Percentiles rank a stretch among this genome's conserved stretches.
These are phyloP conservation scores for Catagonus wagneri DNA, from an alignment of 2,113 vertebrate genomes.

Conservation along the genomic window DNA sequence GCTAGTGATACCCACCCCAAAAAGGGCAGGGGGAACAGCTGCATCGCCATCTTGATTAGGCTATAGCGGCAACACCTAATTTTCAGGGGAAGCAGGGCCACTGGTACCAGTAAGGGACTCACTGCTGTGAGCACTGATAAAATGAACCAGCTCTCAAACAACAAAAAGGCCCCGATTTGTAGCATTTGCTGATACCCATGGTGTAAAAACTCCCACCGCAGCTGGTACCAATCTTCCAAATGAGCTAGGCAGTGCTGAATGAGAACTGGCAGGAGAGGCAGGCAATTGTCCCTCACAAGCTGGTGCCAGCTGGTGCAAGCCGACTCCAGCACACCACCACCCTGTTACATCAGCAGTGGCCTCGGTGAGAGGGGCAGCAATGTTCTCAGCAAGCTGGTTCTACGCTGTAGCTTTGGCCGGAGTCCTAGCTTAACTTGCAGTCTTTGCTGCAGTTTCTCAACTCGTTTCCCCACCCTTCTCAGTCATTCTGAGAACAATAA, in stretches of 20 bases:
- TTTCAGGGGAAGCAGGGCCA: neutral
- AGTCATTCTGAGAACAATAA: constrained; percentile 14
- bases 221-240: constrained; percentile 51
- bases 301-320: neutral
- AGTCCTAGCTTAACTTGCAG: constrained; percentile 3
- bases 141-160: constrained; percentile 8
- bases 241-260: neutral
- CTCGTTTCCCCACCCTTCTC: neutral
- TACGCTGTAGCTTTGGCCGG: neutral
- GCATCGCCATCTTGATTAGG: neutral
- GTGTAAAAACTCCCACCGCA: neutral
- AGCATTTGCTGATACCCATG: neutral
- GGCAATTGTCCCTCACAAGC: neutral
- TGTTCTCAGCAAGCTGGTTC: constrained; percentile 1
- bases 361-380: neutral
- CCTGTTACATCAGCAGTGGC: neutral
- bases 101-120: neutral
- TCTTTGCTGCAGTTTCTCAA: constrained; percentile 12
- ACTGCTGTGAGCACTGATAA: neutral
- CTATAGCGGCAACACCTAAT: neutral
- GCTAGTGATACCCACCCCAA: neutral
- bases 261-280: neutral
- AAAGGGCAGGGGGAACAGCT: neutral
- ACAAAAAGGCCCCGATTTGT: neutral
- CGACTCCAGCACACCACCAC: neutral